Evolutionary conservation across 1,140 invertebrate genomes (phyloP).

Genomic region (Pseudoatta argentina): DNA sequence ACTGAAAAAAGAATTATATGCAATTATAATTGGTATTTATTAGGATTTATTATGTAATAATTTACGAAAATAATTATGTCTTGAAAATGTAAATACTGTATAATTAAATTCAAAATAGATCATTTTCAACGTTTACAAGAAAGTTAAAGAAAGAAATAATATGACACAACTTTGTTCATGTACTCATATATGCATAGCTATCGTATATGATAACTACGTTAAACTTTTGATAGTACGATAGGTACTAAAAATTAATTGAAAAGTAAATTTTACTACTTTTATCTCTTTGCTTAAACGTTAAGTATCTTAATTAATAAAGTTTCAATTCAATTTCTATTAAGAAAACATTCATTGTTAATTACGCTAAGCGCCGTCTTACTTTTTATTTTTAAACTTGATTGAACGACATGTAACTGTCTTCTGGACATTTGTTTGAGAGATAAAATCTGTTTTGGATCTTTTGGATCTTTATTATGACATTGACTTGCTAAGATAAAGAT

Average conservation of each 20-base stretch:
- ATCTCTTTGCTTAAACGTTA: slow-evolving; percentile 7
- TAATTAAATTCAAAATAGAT: neutral
- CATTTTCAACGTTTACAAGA: neutral
- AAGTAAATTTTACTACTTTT: slow-evolving; percentile 33
- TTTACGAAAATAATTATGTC: neutral
- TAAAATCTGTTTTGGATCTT: slow-evolving; percentile 15
- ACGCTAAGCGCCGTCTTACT: slow-evolving; percentile 5
- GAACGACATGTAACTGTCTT: slow-evolving; percentile 19
- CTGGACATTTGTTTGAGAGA: slow-evolving; percentile 5
- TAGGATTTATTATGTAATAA: neutral
- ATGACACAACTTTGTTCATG: neutral
- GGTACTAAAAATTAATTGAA: neutral
- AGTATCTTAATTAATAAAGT: slow-evolving; percentile 47
- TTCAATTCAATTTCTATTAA: slow-evolving; percentile 40
- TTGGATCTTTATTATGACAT: slow-evolving; percentile 8
- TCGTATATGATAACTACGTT: neutral
- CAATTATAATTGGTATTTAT: neutral
- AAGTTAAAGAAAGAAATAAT: neutral
- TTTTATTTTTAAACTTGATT: neutral
- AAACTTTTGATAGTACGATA: neutral
- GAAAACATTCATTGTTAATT: slow-evolving; percentile 41
- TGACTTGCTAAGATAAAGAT: neutral
- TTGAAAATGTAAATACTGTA: too few relatives aligned
- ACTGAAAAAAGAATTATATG: neutral
- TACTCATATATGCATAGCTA: neutral